Percentiles rank a stretch among this genome's conserved stretches.
Evolutionary conservation across 2,113 vertebrate genomes (phyloP).

Genomic region (Sprattus sprattus): DNA sequence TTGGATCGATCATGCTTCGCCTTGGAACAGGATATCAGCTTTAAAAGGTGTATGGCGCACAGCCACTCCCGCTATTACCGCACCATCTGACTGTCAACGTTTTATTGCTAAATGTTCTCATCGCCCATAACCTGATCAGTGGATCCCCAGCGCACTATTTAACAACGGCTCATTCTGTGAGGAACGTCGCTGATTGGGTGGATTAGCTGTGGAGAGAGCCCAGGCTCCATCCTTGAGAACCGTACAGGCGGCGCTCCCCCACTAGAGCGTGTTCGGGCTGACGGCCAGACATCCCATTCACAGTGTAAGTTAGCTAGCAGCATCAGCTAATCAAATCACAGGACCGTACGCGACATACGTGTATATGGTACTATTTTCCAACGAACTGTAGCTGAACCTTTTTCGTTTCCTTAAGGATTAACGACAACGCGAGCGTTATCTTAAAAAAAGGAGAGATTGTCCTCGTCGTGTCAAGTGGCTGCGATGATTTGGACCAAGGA

Average conservation of each 20-base stretch:
- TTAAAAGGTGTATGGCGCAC: background rate
- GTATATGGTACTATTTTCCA: background rate
- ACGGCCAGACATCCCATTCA: conserved; percentile 18
- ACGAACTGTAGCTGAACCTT: conserved; percentile 21
- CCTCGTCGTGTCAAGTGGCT: conserved; percentile 65
- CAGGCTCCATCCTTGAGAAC: conserved; percentile 49
- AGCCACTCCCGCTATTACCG: background rate
- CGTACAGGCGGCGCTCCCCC: conserved; percentile 71
- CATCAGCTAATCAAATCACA: conserved; percentile 10
- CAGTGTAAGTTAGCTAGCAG: conserved; percentile 7
- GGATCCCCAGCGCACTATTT: conserved; percentile 60
- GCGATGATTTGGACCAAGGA: conserved; percentile 83
- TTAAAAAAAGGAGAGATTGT: background rate
- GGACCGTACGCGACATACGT: conserved; percentile 33
- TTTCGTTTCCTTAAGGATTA: conserved; percentile 38
- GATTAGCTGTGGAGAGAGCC: conserved; percentile 75
- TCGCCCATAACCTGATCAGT: background rate
- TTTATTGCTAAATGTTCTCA: background rate
- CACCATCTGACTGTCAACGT: background rate
- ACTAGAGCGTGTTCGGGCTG: conserved; percentile 15
- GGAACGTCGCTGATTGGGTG: conserved; percentile 61
- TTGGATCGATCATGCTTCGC: background rate
- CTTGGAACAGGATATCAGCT: background rate
- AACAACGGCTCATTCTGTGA: conserved; percentile 38
- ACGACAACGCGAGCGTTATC: conserved; percentile 35